Base-by-base conservation (phyloP, 2,113 vertebrate genomes). In the Carassius carassius region DNA sequence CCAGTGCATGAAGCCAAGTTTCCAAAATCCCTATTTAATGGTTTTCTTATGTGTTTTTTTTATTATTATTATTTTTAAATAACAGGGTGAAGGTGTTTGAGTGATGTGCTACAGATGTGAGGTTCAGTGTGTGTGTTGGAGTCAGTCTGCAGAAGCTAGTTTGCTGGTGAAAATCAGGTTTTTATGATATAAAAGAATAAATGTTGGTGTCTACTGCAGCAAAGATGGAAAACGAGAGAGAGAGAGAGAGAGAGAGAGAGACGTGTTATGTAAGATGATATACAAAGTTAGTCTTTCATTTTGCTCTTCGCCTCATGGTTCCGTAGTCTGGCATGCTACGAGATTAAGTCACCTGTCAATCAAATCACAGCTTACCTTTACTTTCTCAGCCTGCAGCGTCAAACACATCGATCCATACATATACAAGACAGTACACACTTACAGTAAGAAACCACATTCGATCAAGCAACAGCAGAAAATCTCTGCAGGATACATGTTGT, bases 231-330 rank as follows among this genome's bases (percentile, higher is more conserved):
- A 29, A 2, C 23, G 62, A 82, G 32, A 41, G 76, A 35, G 54
- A 79, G 84, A 54, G 35, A 37, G 35, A 35, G 70, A 78, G 65
- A 32, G 62, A 82, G 32, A 41, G 76, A 35, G 41, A 75, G 84
- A 54, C 21, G 75, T 13, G 79, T 90, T 88, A 84, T 63, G 82
- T 90, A 88, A 88, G 72, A 75, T 82, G 87, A 88, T 82, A 86
- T 56, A 86, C 81, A 74, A 90, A 84, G 84, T 56, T 62, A 63
- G 60, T 86, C 82, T 88, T 82, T 88, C 77, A 79, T 84, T 84
- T 67, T 83, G 70, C 85, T 73, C 41, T 60, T 73, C 10, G 32
- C 54, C 80, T 84, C 85, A 58, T 82, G 67, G 25, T 81, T 84
- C 49, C 70, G 11, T 70, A 80, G 77, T 44, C 56, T 51, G 80